A percentile compares a stretch with the other conserved stretches of the same genome.
Evolutionary conservation across 92 coral and sea anemone species (phyloP).

Genomic region (Palythoa grandiflora): DNA sequence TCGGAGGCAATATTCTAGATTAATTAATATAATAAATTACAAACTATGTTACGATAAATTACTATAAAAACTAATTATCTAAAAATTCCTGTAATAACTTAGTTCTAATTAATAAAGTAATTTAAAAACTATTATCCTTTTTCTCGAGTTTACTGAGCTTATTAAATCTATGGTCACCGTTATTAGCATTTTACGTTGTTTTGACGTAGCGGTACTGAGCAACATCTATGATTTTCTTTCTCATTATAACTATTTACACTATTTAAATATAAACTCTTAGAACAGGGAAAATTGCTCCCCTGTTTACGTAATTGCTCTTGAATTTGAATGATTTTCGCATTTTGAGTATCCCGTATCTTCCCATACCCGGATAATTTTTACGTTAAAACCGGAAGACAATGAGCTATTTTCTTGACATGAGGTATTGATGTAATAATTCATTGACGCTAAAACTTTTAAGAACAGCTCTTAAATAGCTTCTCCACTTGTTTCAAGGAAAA

Average conservation of each 20-base stretch:
- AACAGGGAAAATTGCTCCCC: neutral
- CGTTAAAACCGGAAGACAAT: neutral
- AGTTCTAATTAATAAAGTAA: no score
- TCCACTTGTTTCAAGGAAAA: neutral
- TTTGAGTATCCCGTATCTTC: neutral
- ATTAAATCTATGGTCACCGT: no score
- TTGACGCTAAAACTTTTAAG: neutral
- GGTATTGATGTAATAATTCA: neutral
- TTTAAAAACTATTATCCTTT: no score
- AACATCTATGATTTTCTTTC: neutral
- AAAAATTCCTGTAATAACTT: no score
- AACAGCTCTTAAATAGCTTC: constrained; percentile 2
- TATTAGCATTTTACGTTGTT: neutral
- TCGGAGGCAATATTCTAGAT: no score
- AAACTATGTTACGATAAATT: no score
- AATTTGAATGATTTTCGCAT: neutral
- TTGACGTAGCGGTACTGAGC: neutral
- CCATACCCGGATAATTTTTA: neutral
- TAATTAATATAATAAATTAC: no score
- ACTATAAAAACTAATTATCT: no score
- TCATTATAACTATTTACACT: neutral
- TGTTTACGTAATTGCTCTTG: neutral
- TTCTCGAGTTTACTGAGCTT: no score
- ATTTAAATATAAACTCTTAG: neutral
- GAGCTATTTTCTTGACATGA: neutral